Conservation (phyloP, 64 coral and sea anemone genomes). For the Stichodactyla mertensii region DNA sequence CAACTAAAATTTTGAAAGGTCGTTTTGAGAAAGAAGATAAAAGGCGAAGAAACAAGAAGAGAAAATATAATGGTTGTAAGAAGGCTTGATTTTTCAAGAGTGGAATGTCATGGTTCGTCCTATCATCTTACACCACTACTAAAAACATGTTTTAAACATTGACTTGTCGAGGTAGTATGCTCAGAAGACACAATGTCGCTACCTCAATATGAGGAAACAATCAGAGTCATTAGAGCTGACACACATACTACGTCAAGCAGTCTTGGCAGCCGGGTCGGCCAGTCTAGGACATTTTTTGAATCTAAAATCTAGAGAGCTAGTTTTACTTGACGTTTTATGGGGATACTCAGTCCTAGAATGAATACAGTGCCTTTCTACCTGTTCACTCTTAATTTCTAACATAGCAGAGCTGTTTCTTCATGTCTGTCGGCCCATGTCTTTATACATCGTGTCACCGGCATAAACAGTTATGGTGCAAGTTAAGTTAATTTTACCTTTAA, state of each 20-base stretch:
- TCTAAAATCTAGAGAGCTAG: not conserved
- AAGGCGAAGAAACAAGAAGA: no score
- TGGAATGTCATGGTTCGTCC: conserved; percentile 1
- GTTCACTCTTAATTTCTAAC: no score
- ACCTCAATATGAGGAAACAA: not conserved
- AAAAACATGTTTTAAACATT: conserved; percentile 11
- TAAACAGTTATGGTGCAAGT: no score
- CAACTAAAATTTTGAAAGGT: no score
- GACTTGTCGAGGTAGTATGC: not conserved
- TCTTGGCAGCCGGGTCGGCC: no score
- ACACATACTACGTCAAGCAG: no score
- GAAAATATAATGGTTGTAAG: no score
- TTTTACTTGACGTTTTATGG: not conserved
- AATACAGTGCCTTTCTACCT: no score
- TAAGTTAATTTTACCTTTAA: not conserved
- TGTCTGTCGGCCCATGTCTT: no score
- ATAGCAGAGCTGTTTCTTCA: no score
- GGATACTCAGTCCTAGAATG: no score
- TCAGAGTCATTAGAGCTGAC: not conserved
- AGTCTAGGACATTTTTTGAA: not conserved
- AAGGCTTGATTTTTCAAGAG: not conserved
- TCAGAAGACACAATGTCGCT: not conserved
- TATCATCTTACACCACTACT: not conserved
- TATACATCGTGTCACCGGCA: not conserved
- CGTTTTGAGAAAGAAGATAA: no score